Percentiles rank a stretch among this genome's conserved stretches.
Conservation (phyloP, 53 echinoderm and acorn worm species). For the Antedon mediterranea region DNA sequence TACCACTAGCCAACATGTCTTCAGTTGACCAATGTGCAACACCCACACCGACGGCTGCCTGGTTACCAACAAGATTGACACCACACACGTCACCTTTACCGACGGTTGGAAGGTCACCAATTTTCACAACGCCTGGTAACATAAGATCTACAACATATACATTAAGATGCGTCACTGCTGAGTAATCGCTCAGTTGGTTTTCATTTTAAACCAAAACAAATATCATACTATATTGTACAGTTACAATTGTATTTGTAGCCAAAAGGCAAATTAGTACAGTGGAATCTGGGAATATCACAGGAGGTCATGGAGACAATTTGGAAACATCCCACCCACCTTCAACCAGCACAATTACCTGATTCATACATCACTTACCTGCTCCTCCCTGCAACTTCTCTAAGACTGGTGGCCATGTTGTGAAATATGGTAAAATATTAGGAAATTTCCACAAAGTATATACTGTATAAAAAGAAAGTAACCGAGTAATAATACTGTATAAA, state of each 20-base stretch:
- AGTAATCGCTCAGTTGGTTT: too few species aligned
- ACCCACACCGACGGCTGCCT: constrained; percentile 69
- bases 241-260: too few species aligned
- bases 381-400: constrained; percentile 61
- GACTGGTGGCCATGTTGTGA: constrained; percentile 77
- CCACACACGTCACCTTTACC: constrained; percentile 55
- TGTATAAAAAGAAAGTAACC: constrained; percentile 14
- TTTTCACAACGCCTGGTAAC: constrained; percentile 76
- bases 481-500: not conserved
- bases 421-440: constrained; percentile 45
- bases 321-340: too few species aligned
- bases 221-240: too few species aligned
- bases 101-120: constrained; percentile 40
- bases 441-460: constrained; percentile 71
- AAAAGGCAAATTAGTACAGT: too few species aligned
- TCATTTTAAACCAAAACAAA: too few species aligned
- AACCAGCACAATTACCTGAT: not conserved
- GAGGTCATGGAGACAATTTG: too few species aligned
- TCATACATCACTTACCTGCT: constrained; percentile 79
- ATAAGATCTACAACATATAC: constrained; percentile 49
- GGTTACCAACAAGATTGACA: constrained; percentile 44
- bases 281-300: too few species aligned
- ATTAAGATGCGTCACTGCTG: too few species aligned
- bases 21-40: constrained; percentile 33
- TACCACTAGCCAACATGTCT: constrained; percentile 51